Base-by-base conservation (phyloP, 2,113 vertebrate species). In the Ptilorrhoa leucosticta region DNA sequence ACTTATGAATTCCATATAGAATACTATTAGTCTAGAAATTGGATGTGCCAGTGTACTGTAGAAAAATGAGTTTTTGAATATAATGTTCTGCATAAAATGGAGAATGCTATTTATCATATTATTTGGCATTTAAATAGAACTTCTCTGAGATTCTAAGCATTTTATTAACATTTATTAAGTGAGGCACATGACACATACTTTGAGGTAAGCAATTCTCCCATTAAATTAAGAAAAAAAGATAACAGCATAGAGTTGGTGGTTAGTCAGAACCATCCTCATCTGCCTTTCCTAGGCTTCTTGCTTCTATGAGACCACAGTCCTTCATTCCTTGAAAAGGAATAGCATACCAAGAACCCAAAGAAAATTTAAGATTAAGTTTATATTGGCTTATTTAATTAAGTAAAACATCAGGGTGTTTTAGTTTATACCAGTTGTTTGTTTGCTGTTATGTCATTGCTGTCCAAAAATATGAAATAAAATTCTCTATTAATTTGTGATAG, bases 151-250 rank as follows among this genome's bases (percentile, higher is more conserved):
- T 15, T 68, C 53, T 58, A 66, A 91, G 47, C 37, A 70, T 84
- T 93, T 89, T 84, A 89, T 94, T 89, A 96, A 39, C 42, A 76
- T 95, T 89, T 87, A 58, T 93, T 91, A 91, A 80, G 18, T 42
- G 31, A 75, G 26, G 15, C 66, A 66, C n/a, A 79, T 53, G 54
- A 37, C 37, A 47, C 15, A 28, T 76, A 42, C 15, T 85, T 91
- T 56, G 70, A 82, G 18, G 45, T 50, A 94, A 84, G 53, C 16
- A 85, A 77, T 87, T 21, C 9, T 80, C 40, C 15, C 13, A 64
- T 61, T 85, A 87, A 87, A 87, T 82, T 87, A 75, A 57, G 51
- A 17, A 64, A 39, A 90, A 89, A 65, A 30, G 2, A 57, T 42
- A 66, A 37, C 3, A 79, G 13, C 26, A 33, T 53, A 45, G 27